Evolutionary conservation across 2,888 invertebrate species (phyloP), one percentile per base, ranked within the genome.

Genomic region (Tuberolachnus salignus): DNA sequence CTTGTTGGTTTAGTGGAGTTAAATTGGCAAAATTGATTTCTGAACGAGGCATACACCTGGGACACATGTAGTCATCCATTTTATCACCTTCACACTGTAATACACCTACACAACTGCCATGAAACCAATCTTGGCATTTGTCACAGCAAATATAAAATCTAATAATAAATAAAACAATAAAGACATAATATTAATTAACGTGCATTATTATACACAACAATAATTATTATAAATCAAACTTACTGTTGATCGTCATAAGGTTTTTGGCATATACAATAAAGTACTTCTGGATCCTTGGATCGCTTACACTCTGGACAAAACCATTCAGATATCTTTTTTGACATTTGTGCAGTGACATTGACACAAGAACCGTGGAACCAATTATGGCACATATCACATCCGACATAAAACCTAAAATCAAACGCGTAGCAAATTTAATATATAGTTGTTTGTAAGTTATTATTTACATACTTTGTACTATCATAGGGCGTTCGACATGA

Each of bases 81-180:
- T 93, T 93, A 85, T 97, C 95, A 26, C 96, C 97, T 85, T 96
- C 96, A 3, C 94, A 94, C 84, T 95, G 95, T 70, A 95, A 87
- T 84, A 97, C 94, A 55, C 98, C 98, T 63, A 98, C 98, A 86
- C 98, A 98, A 80, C 94, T 90, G 10, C 98, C 98, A 86, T 98
- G 98, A 88, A 97, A 98, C 99, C 99, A 99, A 86, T 97, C 98
- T 86, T 98, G 96, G 86, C 99, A 99, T 82, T 93, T 92, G 87
- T 99, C 99, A 86, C 99, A 99, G 85, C 97, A 98, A 84, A 99
- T 97, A 86, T 98, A 99, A 89, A 98, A 98, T 86, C 95, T 95
- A 85, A 57, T 88, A 87, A 80, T 53, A 34, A n/a, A n/a, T n/a
- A n/a, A n/a, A 78, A 82, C 81, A 51, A 82, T 42, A 75, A 44